Percentiles rank a stretch among this genome's conserved stretches.
phyloP scores from a whole-genome alignment of 2,888 invertebrate genomes.

The Synanthedon vespiformis region DNA sequence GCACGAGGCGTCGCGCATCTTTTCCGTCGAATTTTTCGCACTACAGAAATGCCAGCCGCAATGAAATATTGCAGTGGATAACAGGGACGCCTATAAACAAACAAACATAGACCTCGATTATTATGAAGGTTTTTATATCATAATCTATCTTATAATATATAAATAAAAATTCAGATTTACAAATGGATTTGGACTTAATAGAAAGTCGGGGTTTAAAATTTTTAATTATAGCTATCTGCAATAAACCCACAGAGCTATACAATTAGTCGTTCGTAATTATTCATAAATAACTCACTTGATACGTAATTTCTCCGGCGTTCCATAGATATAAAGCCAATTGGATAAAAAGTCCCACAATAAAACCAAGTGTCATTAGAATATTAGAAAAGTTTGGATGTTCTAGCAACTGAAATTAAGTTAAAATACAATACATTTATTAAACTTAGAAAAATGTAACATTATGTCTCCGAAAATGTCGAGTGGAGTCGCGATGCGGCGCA shows the following conservation, averaged over 20 bases:
- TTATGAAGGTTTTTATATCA: too few relatives aligned
- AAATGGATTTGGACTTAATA: too few relatives aligned
- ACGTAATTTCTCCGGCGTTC: slow-evolving; percentile 57
- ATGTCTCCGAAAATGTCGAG: neutral
- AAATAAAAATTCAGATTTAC: too few relatives aligned
- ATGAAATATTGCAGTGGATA: slow-evolving; percentile 46
- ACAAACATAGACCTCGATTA: too few relatives aligned
- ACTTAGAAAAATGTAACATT: neutral
- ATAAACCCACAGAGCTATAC: too few relatives aligned
- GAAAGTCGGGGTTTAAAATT: too few relatives aligned
- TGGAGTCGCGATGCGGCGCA: neutral
- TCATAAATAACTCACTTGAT: slow-evolving; percentile 29
- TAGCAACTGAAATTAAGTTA: slow-evolving; percentile 30
- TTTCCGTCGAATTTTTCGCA: slow-evolving; percentile 20
- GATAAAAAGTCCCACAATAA: slow-evolving; percentile 48
- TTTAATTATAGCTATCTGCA: too few relatives aligned
- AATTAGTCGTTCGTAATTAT: too few relatives aligned
- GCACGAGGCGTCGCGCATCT: slow-evolving; percentile 38
- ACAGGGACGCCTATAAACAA: slow-evolving; percentile 36
- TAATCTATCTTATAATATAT: too few relatives aligned
- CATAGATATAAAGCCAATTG: slow-evolving; percentile 49
- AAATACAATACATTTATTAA: too few relatives aligned
- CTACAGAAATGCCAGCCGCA: slow-evolving; percentile 49
- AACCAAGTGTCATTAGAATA: slow-evolving; percentile 57
- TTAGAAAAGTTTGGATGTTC: slow-evolving; percentile 47